Base-by-base conservation (phyloP, 1,140 invertebrate genomes). In the Drosophila chauvacae region DNA sequence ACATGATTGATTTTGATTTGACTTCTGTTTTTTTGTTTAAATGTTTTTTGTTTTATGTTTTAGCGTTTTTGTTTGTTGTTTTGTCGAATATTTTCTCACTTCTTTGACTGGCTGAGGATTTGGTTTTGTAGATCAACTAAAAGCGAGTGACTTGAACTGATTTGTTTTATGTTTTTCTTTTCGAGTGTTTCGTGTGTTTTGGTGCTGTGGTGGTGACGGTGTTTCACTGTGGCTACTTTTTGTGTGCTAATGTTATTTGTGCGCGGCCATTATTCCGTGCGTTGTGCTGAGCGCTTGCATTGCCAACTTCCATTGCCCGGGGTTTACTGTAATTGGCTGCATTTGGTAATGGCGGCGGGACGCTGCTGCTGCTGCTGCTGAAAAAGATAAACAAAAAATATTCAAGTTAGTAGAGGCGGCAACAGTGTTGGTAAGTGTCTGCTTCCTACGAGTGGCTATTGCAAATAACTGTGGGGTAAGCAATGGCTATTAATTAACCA, bases 1-100 rank as follows among this genome's bases (percentile, higher is more conserved):
- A 98, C 97, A 98, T 98, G 82, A n/a, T 55, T 23, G 30, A 35
- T 16, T 33, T 55, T 16, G 90, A 94, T 81, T 16, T 47, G 16
- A 3, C n/a, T 72, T 26, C 2, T 39, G 26, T 28, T 20, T 28
- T 44, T 44, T 11, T 28, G 35, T 62, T 45, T 26, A 28, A 16
- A 53, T 51, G 42, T 42, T 55, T 35, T 35, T 10, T 55, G 42
- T 41, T 55, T 35, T 35, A 3, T 55, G 18, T 20, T 47, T 23
- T 20, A 20, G 23, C 3, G 42, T 44, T 45, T 28, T 53, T 44
- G 7, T 53, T 37, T 55, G 11, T 33, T 37, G n/a, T 14, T 62
- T 56, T 42, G 11, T 51, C 45, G 62, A 37, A 37, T 55, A 16
- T 55, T 61, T 51, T 44, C 37, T 30, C 14, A 28, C 13, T 33